Base-by-base conservation (phyloP, 2,888 invertebrate genomes). In the Acleris cristana region DNA sequence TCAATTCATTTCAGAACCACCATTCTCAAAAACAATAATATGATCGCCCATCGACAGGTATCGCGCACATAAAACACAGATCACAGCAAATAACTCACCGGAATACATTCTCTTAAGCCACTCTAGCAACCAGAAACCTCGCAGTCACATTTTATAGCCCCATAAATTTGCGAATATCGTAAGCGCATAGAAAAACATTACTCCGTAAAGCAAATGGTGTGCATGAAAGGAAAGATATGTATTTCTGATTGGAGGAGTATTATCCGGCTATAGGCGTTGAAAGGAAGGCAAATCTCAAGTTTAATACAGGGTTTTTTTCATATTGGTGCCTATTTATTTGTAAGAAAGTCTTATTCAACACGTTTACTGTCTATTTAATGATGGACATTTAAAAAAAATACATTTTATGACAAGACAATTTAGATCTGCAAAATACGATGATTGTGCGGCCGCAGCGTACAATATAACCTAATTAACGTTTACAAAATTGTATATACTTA, bases 121-220 rank as follows among this genome's bases (percentile, higher is more conserved):
- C 66, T 66, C 60, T 60, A 65, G 65, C 55, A 51, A 56, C 66
- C 55, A 65, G 44, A 51, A 56, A 66, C 45, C 52, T 52, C 61
- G 66, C 48, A 21, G 49, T 51, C 65, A 62, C 62, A 51, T 57
- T 67, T 67, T 67, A 67, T 67, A 57, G 62, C 44, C 57, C 69
- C 74, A 77, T 80, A 80, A 80, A 79, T 79, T 76, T 74, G 72
- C 70, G 76, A 80, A 79, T 76, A 79, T 76, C 75, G 76, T 74
- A 74, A 74, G 72, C 73, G 69, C 72, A 77, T 77, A 79, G 73
- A 74, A 77, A 76, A 76, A 76, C 75, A 76, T 74, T 71, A 70
- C 70, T 71, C 71, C 72, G 69, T 74, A 72, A 74, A 77, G 71
- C 69, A 73, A 78, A 75, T 76, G 79, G 76, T 74, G 74, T 77